Percentiles rank a stretch among this genome's conserved stretches.
Conservation (phyloP, 2,888 invertebrate genomes). For the Ypsolopha scabrella region DNA sequence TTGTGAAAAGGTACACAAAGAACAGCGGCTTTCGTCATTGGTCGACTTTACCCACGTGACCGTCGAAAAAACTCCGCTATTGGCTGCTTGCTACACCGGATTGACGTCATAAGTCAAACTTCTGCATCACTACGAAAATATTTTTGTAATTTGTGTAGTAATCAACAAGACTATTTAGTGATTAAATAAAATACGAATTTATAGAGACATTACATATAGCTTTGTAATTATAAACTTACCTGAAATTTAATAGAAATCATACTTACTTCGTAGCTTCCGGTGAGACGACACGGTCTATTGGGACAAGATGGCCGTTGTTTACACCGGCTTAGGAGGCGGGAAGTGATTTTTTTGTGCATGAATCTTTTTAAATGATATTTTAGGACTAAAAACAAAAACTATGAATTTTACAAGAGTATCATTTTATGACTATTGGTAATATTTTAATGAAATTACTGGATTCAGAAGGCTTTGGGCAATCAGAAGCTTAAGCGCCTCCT, state of each 20-base stretch:
- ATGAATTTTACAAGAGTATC: slow-evolving; percentile 2
- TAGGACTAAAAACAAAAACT: too few relatives aligned
- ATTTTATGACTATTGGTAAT: neutral
- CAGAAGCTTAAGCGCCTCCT: too few relatives aligned
- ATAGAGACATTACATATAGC: neutral
- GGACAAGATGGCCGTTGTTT: slow-evolving; percentile 70
- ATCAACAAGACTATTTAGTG: too few relatives aligned
- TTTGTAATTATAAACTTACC: neutral
- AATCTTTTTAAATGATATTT: slow-evolving; percentile 11
- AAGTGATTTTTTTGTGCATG: slow-evolving; percentile 29
- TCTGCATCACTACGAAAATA: too few relatives aligned
- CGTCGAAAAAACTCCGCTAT: slow-evolving; percentile 32
- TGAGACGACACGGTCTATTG: slow-evolving; percentile 32
- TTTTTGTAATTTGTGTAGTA: too few relatives aligned
- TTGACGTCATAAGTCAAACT: slow-evolving; percentile 35
- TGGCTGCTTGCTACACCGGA: slow-evolving; percentile 33
- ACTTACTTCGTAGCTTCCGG: slow-evolving; percentile 33
- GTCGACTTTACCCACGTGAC: slow-evolving; percentile 64
- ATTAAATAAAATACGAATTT: too few relatives aligned
- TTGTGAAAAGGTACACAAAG: slow-evolving; percentile 68
- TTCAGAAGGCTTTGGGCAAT: too few relatives aligned
- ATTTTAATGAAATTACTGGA: neutral
- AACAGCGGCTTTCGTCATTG: slow-evolving; percentile 64
- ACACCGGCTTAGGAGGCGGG: slow-evolving; percentile 70
- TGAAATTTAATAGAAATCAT: slow-evolving; percentile 9